Conservation (phyloP, 2,888 invertebrate genomes). For the Agrotis exclamationis region DNA sequence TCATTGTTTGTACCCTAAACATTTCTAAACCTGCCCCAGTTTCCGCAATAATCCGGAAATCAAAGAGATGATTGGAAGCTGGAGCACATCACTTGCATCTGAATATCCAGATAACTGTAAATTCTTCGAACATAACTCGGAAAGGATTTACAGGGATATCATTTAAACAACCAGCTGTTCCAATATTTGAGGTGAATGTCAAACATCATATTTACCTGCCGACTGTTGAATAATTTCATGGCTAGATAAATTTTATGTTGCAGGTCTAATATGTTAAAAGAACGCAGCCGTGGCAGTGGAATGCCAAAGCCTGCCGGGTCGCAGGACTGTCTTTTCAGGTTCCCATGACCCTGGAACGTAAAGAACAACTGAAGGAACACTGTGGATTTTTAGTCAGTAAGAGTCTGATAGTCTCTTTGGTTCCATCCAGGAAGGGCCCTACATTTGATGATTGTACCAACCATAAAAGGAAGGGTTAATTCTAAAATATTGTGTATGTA, state of each 20-base stretch:
- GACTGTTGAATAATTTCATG: background rate
- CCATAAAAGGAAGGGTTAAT: too few species aligned
- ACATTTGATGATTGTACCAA: too few species aligned
- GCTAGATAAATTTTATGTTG: background rate
- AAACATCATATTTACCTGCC: background rate
- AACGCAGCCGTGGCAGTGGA: too few species aligned
- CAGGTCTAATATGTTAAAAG: too few species aligned
- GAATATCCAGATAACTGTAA: background rate
- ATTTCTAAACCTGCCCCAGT: slow-evolving; percentile 11
- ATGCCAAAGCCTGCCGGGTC: too few species aligned
- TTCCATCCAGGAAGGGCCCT: too few species aligned
- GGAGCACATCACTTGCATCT: background rate
- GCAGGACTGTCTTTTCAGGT: too few species aligned
- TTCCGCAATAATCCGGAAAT: slow-evolving; percentile 6
- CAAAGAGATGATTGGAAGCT: slow-evolving; percentile 19
- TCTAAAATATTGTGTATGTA: too few species aligned
- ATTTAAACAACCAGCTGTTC: background rate
- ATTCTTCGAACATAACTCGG: background rate
- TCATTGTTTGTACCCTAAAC: background rate
- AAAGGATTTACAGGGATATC: background rate
- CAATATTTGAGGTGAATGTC: background rate
- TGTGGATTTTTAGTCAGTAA: too few species aligned
- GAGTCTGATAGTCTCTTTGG: too few species aligned
- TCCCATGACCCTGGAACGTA: too few species aligned
- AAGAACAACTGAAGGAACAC: too few species aligned